These are phyloP conservation scores for Linepithema humile DNA, from an alignment of 1,140 invertebrate genomes.

Conservation along the genomic window DNA sequence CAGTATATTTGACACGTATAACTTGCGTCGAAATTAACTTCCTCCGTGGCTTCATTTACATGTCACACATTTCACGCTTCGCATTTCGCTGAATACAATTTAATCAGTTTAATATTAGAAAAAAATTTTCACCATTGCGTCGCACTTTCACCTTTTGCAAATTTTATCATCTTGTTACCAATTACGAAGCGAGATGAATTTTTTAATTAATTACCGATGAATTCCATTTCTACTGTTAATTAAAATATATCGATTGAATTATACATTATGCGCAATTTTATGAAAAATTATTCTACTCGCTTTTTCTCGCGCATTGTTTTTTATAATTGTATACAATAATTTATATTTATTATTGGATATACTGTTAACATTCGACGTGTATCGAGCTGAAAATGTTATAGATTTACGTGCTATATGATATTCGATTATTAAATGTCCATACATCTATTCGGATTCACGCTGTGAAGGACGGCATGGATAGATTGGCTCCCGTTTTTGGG, in stretches of 20 bases:
- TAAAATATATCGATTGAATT: background rate
- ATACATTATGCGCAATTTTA: background rate
- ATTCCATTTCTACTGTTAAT: constrained; percentile 8
- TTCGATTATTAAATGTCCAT: constrained; percentile 24
- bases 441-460: background rate
- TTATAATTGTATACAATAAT: constrained; percentile 3
- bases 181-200: background rate
- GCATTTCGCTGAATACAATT: background rate
- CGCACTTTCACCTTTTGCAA: too few relatives aligned
- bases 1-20: background rate
- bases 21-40: constrained; percentile 36
- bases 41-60: background rate
- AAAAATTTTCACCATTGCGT: background rate
- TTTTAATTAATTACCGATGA: background rate
- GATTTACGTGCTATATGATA: background rate
- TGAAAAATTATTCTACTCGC: background rate
- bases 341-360: background rate
- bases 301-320: background rate
- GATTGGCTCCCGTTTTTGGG: constrained; percentile 15
- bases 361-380: background rate
- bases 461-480: background rate
- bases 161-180: background rate
- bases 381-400: background rate
- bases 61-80: background rate
- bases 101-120: background rate